Base-by-base conservation (phyloP, 2,888 invertebrate species). In the Danaus chrysippus region DNA sequence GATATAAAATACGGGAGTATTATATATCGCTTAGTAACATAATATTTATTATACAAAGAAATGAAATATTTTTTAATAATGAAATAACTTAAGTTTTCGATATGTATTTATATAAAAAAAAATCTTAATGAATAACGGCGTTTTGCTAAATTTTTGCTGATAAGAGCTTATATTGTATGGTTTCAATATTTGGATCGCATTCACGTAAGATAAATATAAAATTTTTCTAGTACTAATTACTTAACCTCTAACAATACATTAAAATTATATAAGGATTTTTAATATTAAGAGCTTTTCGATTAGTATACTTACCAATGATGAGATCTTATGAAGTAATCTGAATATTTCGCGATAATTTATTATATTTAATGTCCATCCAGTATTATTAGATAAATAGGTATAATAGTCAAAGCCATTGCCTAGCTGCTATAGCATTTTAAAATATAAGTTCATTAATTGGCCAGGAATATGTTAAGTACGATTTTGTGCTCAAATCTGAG, bases 301-400 rank as follows among this genome's bases (percentile, higher is more conserved):
- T 87, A 86, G 87, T 87, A 87, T 88, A 88, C 86, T 85, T 83
- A 84, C 82, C 82, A 86, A 82, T 80, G 73, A 82, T 79, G 82
- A 85, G 83, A 84, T 88, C 88, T 89, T 89, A 89, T 88, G 87
- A 89, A 85, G 76, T 84, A 82, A 81, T 84, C 84, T 74, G 82
- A 87, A 85, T 83, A 87, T 82, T 84, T 85, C 84, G 85, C 86
- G 79, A 85, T 84, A 84, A 82, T 84, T 87, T 84, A 84, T 83
- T 84, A 81, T 79, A 86, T 83, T 83, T 84, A 87, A 85, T 87
- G 79, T 89, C 87, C 88, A 88, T 90, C 89, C 90, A 90, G 87
- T 90, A 89, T 90, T 87, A 87, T 88, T 89, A 89, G 87, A 87
- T 82, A 79, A 82, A 84, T 87, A 87, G 82, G 79, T 86, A 68